Conservation (phyloP, 2,797 vertebrate genomes). For the Lepidocolaptes lacrymiger region DNA sequence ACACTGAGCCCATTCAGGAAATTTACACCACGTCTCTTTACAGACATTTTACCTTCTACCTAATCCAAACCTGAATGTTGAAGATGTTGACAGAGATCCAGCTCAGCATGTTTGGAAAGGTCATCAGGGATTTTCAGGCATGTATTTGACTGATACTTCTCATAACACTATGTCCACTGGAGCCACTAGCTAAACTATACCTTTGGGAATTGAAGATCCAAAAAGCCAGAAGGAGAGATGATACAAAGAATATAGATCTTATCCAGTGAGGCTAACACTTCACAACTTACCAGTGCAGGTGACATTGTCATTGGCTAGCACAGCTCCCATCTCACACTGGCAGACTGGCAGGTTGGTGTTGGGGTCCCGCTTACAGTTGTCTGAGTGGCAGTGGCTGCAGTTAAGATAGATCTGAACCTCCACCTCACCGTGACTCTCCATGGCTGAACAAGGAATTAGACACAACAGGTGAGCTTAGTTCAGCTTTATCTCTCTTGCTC, state of each 20-base stretch:
- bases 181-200: background rate
- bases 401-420: constrained; percentile 88
- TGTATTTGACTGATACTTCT: background rate
- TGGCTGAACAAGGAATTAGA: constrained; percentile 74
- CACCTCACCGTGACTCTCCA: constrained; percentile 90
- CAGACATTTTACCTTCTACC: background rate
- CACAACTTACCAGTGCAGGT: constrained; percentile 81
- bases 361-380: constrained; percentile 84
- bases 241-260: background rate
- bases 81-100: background rate
- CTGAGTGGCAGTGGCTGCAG: constrained; percentile 90
- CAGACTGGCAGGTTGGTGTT: constrained; percentile 82
- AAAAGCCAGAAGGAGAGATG: background rate
- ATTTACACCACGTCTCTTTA: background rate
- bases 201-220: background rate
- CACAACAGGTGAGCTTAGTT: background rate
- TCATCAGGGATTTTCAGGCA: background rate
- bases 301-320: constrained; percentile 84
- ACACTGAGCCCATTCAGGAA: background rate
- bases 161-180: background rate
- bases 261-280: background rate
- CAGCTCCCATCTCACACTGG: constrained; percentile 83
- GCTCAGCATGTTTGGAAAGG: background rate
- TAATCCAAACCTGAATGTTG: background rate
- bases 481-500: background rate